These are phyloP conservation scores for Leptestheria dahalacensis DNA, from an alignment of 1,140 invertebrate species.

Conservation along the genomic window DNA sequence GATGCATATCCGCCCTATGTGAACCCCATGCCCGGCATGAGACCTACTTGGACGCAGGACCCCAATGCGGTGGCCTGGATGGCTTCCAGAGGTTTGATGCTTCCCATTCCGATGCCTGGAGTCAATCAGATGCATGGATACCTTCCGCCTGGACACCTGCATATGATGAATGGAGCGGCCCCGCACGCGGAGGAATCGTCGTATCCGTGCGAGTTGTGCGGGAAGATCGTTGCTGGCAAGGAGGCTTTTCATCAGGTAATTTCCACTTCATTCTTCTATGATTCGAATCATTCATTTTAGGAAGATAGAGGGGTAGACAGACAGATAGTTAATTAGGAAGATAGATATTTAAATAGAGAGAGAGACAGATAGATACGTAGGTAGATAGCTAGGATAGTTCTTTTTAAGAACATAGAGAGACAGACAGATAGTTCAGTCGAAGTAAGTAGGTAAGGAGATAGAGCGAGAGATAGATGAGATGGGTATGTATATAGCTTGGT, in stretches of 20 bases:
- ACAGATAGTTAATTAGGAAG: no score
- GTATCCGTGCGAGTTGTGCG: conserved; percentile 7
- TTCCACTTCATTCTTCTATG: no score
- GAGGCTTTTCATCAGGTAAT: conserved; percentile 7
- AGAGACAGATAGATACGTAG: no score
- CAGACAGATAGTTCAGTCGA: no score
- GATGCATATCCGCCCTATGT: neutral
- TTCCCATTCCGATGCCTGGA: neutral
- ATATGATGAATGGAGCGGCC: neutral
- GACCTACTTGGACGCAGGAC: conserved; percentile 1
- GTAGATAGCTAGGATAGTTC: no score
- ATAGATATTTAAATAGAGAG: no score
- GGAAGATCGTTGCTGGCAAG: neutral
- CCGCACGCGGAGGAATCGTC: neutral
- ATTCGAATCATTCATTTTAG: no score
- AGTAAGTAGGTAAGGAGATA: no score
- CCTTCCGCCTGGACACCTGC: neutral
- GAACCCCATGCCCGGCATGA: neutral
- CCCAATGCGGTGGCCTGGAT: conserved; percentile 6
- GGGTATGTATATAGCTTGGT: no score
- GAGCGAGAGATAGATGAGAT: no score
- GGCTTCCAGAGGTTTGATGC: neutral
- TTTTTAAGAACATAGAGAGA: no score
- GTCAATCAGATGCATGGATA: neutral
- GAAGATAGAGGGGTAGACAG: no score